Base-by-base conservation (phyloP, 1,140 invertebrate genomes). In the Anastatus disparis region DNA sequence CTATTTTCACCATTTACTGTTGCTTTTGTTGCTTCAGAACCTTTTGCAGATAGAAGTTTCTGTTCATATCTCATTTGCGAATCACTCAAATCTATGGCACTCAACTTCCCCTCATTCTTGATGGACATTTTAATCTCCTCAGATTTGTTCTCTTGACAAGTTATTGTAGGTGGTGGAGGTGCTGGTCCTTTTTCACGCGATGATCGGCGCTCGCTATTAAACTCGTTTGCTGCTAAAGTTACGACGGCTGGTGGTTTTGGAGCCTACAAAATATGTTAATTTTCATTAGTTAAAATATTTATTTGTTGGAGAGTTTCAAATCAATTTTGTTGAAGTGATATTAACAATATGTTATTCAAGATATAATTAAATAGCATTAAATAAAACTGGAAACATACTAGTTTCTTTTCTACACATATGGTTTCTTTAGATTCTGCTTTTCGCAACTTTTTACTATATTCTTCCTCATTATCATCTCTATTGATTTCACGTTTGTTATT, bases 101-200 rank as follows among this genome's bases (percentile, higher is more conserved):
- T 75, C 13, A 58, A 53, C 67, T 81, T 81, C 10, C 35, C 38
- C 15, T 75, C 55, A 61, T 66, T 29, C 82, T 62, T 84, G 78
- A 64, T 77, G 78, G 1, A 2, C 3, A 22, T n/a, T n/a, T n/a
- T 10, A 1, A 58, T 52, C 52, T 82, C 81, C 20, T 75, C 53
- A 59, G 63, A 35, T 82, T 55, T 83, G 24, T 75, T 84, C 26
- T 84, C 81, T 67, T 81, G 81, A 29, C 81, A 77, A 24, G 58
- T 66, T 56, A 80, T 72, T 0, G 83, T 78, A 64, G 86, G 85
- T 50, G 87, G 87, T 69, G 82, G 83, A 59, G 88, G 87, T 20
- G 88, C 86, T 27, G 87, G 87, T 31, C 87, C 88, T 74, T 89
- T 89, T 56, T 88, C 87, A 67, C 85, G 80, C 40, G 85, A 86